These are phyloP conservation scores for Ephydatia muelleri DNA, from an alignment of 37 sponge, comb jelly and placozoan genomes.

Conservation along the genomic window DNA sequence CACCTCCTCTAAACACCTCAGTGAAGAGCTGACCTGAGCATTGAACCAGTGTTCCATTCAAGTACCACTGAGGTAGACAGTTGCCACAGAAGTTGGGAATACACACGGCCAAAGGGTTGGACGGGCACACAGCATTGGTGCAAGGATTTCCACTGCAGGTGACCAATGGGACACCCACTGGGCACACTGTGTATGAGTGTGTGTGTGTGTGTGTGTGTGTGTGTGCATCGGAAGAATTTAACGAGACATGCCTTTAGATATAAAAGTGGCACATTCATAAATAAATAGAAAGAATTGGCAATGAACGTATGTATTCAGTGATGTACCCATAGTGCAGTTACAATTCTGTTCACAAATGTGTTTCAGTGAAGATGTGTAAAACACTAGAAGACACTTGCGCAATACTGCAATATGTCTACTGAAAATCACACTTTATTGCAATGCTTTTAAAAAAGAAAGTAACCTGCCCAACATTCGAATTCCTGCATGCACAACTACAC, in stretches of 20 bases:
- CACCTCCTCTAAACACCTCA: neutral
- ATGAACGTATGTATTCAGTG: too few relatives aligned
- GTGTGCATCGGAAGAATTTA: neutral
- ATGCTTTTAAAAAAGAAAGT: too few relatives aligned
- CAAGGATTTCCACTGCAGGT: constrained; percentile 82
- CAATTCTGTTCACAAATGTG: too few relatives aligned
- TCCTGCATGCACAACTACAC: too few relatives aligned
- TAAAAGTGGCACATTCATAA: too few relatives aligned
- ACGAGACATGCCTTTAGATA: neutral
- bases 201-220: neutral
- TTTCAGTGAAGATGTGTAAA: too few relatives aligned
- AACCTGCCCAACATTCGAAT: too few relatives aligned
- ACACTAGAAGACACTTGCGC: too few relatives aligned
- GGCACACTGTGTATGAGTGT: constrained; percentile 53
- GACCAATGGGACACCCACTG: constrained; percentile 64
- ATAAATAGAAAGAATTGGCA: too few relatives aligned
- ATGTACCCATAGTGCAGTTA: too few relatives aligned
- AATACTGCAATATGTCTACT: too few relatives aligned
- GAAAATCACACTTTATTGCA: too few relatives aligned
- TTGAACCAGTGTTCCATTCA: constrained; percentile 6
- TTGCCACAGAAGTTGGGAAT: constrained; percentile 73
- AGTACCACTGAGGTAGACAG: constrained; percentile 80
- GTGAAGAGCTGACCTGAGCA: constrained; percentile 42
- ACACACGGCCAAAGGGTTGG: constrained; percentile 67
- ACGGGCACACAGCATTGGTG: constrained; percentile 71